Conservation (phyloP, 2,113 vertebrate genomes). For the Lipotes vexillifer region DNA sequence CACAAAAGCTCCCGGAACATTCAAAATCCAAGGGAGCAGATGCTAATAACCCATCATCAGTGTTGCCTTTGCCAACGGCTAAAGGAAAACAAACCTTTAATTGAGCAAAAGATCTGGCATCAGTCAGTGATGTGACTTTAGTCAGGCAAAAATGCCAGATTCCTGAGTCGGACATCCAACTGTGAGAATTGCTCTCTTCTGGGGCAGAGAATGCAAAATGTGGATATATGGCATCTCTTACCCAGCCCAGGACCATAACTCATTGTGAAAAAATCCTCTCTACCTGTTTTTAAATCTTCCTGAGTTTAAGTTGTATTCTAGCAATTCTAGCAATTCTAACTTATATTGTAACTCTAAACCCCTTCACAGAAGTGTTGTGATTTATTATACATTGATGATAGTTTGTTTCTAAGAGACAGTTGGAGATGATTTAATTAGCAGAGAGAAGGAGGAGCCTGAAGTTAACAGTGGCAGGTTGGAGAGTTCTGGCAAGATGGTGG, state of each 20-base stretch:
- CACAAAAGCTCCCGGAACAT: not conserved
- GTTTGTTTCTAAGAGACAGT: not conserved
- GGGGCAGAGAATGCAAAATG: not conserved
- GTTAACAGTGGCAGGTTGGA: not conserved
- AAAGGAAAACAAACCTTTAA: conserved; percentile 70
- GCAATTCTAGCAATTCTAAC: not conserved
- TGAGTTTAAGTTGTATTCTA: not conserved
- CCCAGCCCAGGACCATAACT: not conserved
- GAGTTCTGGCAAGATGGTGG: not conserved
- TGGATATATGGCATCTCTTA: not conserved
- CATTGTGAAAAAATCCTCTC: not conserved
- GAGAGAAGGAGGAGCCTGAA: not conserved
- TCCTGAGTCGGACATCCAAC: conserved; percentile 18
- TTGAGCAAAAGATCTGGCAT: conserved; percentile 69
- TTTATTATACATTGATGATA: not conserved
- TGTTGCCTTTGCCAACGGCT: conserved; percentile 45
- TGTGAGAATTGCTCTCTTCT: conserved; percentile 36
- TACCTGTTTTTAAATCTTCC: not conserved
- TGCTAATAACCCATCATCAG: conserved; percentile 65
- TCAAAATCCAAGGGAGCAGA: not conserved
- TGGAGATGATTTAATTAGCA: not conserved
- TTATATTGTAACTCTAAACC: not conserved
- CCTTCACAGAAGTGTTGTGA: not conserved
- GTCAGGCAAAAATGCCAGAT: conserved; percentile 53
- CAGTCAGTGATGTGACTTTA: conserved; percentile 63